A percentile compares a stretch with the other conserved stretches of the same genome.
phyloP scores from a whole-genome alignment of 2,113 vertebrate species.

The Cepphus grylle region DNA sequence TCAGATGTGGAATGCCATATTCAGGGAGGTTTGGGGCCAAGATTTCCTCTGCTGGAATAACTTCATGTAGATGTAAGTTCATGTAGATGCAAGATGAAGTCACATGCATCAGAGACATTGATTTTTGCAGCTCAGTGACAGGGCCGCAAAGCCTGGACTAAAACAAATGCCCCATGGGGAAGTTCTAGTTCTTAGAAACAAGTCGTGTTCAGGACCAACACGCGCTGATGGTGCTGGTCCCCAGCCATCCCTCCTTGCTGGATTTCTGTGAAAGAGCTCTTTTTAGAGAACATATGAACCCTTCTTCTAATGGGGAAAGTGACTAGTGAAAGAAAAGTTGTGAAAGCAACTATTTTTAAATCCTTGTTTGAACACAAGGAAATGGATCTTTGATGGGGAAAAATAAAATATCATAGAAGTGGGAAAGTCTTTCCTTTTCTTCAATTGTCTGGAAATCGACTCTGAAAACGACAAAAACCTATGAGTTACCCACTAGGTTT shows the following conservation, averaged over 20 bases:
- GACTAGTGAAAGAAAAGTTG: background rate
- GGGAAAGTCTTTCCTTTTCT: background rate
- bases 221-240: background rate
- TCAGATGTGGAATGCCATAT: background rate
- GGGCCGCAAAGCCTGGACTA: rapidly evolving
- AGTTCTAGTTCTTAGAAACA: background rate
- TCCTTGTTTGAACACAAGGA: background rate
- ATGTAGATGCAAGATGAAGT: background rate
- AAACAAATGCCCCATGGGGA: background rate
- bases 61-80: background rate
- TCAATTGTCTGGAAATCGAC: background rate
- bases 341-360: background rate
- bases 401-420: background rate
- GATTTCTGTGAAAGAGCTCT: background rate
- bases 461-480: background rate
- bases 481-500: background rate
- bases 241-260: background rate
- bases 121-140: background rate
- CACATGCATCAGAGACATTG: background rate
- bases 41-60: background rate
- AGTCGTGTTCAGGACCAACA: background rate
- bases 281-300: background rate
- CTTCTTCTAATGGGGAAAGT: background rate
- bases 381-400: background rate
- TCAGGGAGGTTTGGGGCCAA: background rate